A percentile compares a stretch with the other conserved stretches of the same genome.
Conservation (phyloP, 2,797 vertebrate species). For the Syngnathus acus region DNA sequence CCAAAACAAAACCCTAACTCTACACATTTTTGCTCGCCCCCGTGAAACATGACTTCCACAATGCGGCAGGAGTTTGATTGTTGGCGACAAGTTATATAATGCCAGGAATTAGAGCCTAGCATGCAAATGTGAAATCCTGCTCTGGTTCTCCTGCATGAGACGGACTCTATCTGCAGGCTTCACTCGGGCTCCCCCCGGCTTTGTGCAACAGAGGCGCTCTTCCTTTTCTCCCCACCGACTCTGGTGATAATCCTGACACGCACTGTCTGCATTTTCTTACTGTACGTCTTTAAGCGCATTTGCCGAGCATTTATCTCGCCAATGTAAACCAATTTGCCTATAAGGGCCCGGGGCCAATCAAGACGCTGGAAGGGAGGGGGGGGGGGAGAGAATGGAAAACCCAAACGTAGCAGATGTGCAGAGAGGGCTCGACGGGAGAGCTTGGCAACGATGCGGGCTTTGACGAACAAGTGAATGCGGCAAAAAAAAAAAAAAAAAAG, state of each 20-base stretch:
- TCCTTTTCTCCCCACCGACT: constrained; percentile 67
- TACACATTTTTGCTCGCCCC: constrained; percentile 32
- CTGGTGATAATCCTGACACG: constrained; percentile 78
- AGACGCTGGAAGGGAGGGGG: constrained; percentile 39
- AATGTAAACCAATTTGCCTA: constrained; percentile 82
- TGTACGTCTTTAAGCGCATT: constrained; percentile 79
- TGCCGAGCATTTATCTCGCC: constrained; percentile 79
- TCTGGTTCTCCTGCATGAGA: constrained; percentile 69
- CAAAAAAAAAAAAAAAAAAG: constrained; percentile 34
- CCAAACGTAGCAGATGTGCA: constrained; percentile 70
- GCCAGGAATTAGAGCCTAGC: constrained; percentile 71
- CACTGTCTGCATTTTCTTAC: constrained; percentile 78
- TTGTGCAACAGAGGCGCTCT: constrained; percentile 64
- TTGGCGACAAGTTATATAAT: constrained; percentile 73
- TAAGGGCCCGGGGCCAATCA: constrained; percentile 73
- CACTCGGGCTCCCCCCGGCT: constrained; percentile 61
- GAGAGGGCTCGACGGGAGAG: constrained; percentile 48
- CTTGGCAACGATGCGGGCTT: constrained; percentile 43
- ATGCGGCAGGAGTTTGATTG: constrained; percentile 66
- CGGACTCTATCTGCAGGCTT: constrained; percentile 71
- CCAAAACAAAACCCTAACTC: constrained; percentile 14
- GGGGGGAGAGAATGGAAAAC: constrained; percentile 63
- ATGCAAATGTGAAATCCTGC: constrained; percentile 73
- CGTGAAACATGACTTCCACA: constrained; percentile 72
- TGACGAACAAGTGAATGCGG: constrained; percentile 61